Base-by-base conservation (phyloP, 2,888 invertebrate genomes). In the Lordiphosa andalusiaca region DNA sequence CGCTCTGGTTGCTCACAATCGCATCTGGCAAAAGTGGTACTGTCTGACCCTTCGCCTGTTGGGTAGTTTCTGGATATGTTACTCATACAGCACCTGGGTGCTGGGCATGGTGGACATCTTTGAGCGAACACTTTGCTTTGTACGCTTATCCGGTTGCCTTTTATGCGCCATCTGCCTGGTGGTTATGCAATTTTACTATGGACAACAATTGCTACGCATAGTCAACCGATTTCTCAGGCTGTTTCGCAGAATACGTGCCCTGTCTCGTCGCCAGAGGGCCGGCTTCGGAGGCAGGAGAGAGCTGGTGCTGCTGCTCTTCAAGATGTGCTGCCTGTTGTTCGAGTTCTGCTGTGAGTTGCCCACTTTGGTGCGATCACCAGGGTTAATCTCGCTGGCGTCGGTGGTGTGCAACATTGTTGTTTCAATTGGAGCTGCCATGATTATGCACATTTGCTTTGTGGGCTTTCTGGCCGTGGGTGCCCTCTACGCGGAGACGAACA, bases 391-490 rank as follows among this genome's bases (percentile, higher is more conserved):
- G 4, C 6, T 48, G 7, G 9, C 50, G 9, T 40, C 41, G 6
- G 13, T 51, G 4, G 2, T 65, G 0, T 30, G 46, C 0, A 59
- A 68, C 16, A 33, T 70, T 0, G 65, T 59, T 35, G 41, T 56
- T 5, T 39, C 56, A 9, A 36, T 49, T 7, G 58, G 66, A 4
- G 30, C 55, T 4, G 39, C 42, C 5, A 56, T 71, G 48, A 48
- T 52, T 2, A 36, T 56, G 55, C 60, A 71, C 37, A 23, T 69
- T 6, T 49, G 53, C n/a, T 69, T 61, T 13, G n/a, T 71, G 10
- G 66, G 69, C 9, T 71, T 63, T 12, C 50, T 71, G 4, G 51
- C 60, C 49, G 38, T 71, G 9, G 71, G 60, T 1, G 39, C 61
- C 19, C 60, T 71, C 19, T 71, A 60, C 40, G 46, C 19, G 13